Conservation (phyloP, 2,113 vertebrate genomes). For the Gnathonemus longibarbis region DNA sequence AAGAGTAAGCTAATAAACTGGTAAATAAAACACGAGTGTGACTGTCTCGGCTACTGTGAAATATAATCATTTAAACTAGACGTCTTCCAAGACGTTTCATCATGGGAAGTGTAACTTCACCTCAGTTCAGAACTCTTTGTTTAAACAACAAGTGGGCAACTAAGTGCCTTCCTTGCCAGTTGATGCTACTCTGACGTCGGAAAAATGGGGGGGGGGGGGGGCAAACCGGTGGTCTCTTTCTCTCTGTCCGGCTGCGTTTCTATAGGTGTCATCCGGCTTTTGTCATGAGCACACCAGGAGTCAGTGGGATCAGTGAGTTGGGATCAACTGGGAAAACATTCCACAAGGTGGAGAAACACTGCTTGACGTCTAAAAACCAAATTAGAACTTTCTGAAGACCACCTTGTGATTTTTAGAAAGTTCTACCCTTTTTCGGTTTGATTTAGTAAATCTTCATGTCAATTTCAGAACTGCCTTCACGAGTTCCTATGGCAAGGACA, state of each 20-base stretch:
- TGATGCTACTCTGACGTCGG: constrained; percentile 44
- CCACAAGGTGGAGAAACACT: background rate
- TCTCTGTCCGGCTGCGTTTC: constrained; percentile 35
- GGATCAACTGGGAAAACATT: constrained; percentile 46
- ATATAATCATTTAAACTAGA: background rate
- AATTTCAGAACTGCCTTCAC: constrained; percentile 42
- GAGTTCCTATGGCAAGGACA: background rate
- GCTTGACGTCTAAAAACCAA: background rate
- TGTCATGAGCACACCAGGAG: constrained; percentile 54
- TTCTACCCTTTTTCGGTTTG: background rate
- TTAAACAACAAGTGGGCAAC: background rate
- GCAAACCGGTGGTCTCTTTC: constrained; percentile 45
- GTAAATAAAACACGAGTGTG: background rate
- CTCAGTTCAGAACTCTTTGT: background rate
- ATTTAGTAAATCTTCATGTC: background rate
- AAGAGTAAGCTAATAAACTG: background rate
- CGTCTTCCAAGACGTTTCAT: background rate
- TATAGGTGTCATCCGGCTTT: constrained; percentile 46
- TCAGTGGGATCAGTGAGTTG: constrained; percentile 46
- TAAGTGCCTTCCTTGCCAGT: constrained; percentile 4
- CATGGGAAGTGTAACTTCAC: background rate
- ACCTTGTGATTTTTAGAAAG: background rate
- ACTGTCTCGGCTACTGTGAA: background rate
- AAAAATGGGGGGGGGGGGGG: too few relatives aligned
- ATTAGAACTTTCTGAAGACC: background rate